A percentile compares a stretch with the other conserved stretches of the same genome.
Conservation (phyloP, 2,113 vertebrate species). For the Synodontis membranacea region DNA sequence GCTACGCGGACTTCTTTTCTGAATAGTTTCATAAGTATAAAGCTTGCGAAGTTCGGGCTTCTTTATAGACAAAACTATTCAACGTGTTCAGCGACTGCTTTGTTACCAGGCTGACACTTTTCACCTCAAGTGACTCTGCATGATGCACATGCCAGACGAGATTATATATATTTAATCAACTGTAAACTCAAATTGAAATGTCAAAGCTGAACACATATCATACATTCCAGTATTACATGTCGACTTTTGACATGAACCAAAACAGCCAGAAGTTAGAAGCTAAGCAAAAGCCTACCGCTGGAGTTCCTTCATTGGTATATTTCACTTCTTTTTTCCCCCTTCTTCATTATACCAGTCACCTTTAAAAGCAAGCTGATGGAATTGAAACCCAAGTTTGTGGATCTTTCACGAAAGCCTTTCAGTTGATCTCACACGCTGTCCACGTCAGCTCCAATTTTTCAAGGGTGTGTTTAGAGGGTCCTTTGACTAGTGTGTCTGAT, state of each 20-base stretch:
- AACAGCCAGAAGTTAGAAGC: conserved; percentile 14
- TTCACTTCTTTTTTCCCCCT: neutral
- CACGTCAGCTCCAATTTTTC: neutral
- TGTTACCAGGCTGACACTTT: conserved; percentile 12
- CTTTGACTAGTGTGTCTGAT: neutral
- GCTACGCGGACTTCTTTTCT: neutral
- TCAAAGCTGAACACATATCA: conserved; percentile 21
- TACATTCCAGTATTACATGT: conserved; percentile 45
- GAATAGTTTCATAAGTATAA: neutral
- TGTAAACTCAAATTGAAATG: conserved; percentile 37
- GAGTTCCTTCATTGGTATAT: conserved; percentile 5
- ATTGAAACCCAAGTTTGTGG: neutral
- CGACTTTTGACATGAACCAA: conserved; percentile 47
- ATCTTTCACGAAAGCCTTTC: neutral
- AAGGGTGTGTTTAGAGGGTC: conserved; percentile 7
- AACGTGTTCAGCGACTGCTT: conserved; percentile 11
- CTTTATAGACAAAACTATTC: conserved; percentile 2
- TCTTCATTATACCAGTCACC: neutral
- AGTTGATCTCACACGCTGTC: neutral
- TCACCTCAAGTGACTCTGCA: conserved; percentile 21
- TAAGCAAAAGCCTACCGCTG: neutral
- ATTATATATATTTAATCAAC: conserved; percentile 21
- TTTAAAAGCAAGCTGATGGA: neutral
- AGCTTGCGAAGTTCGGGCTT: neutral
- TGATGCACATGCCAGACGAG: neutral